Base-by-base conservation (phyloP, 2,797 vertebrate species). In the Cynodonichthys magdalenae region DNA sequence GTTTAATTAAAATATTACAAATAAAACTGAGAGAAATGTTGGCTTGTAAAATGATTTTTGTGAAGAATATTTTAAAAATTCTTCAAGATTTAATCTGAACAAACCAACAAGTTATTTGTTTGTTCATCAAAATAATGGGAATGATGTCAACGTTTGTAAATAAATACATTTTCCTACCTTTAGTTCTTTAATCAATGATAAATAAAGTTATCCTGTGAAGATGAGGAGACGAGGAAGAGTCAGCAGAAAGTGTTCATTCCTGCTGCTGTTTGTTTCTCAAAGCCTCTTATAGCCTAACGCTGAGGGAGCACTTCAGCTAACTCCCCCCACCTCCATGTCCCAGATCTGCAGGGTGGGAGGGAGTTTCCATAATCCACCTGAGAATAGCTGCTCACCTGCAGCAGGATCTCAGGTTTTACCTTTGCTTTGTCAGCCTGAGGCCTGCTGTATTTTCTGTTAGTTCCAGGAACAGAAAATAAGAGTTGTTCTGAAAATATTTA, bases 261-360 rank as follows among this genome's bases (percentile, higher is more conserved):
- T 9, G 5, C 15, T 34, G 46, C 42, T 72, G 42, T 46, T 27
- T 7, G 28, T 78, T 63, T 72, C 53, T 57, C 47, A 80, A 89
- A 88, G 84, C 87, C 63, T 83, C 87, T 87, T 87, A 86, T 75
- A 79, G 42, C 14, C 64, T 34, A 64, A 65, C 1, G 57, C 79
- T 82, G 75, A 85, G 59, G 69, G 61, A 77, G 75, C 70, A 72
- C 66, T 64, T 72, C 59, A 34, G 53, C 34, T 63, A 59, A 53
- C 47, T 20, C 8, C 53, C 15, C 49, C 59, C 49, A 6, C 28
- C 34, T 34, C 27, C 31, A 2, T 4, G 20, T 44, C 14, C 27
- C 24, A 34, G 15, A 65, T 6, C 60, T 15, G 54, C 3, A 53
- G n/a, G 46, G 15, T 59, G 66, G 68, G 61, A 31, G 59, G 55